These are phyloP conservation scores for Condylostylus longicornis DNA, from an alignment of 1,140 invertebrate genomes.

Conservation along the genomic window DNA sequence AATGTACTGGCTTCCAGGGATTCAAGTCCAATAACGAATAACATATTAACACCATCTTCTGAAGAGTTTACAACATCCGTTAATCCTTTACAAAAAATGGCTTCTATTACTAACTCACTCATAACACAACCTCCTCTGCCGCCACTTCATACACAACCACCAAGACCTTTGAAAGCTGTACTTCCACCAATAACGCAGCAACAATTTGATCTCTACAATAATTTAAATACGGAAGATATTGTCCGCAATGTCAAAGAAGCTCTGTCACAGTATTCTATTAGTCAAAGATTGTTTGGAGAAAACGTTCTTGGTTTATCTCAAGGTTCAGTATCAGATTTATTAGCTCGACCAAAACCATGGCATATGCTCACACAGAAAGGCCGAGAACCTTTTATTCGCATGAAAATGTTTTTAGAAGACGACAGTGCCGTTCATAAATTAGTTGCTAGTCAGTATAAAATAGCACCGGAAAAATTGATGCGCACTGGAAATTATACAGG, in stretches of 20 bases:
- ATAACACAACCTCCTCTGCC: conserved; percentile 80
- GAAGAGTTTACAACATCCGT: conserved; percentile 70
- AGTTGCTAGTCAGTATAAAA: conserved; percentile 94
- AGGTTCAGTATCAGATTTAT: conserved; percentile 85
- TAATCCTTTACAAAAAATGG: conserved; percentile 90
- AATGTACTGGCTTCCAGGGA: too few relatives aligned
- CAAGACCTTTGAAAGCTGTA: conserved; percentile 84
- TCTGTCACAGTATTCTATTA: conserved; percentile 95
- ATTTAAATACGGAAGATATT: conserved; percentile 96
- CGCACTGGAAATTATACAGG: conserved; percentile 82
- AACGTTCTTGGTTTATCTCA: conserved; percentile 91
- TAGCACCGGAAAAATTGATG: conserved; percentile 90
- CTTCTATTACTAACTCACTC: conserved; percentile 91
- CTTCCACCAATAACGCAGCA: conserved; percentile 96
- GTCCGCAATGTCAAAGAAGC: conserved; percentile 96
- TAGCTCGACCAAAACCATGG: conserved; percentile 92
- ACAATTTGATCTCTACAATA: conserved; percentile 96
- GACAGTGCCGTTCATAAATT: conserved; percentile 93
- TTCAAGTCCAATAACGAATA: conserved; percentile 63
- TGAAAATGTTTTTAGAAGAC: conserved; percentile 97
- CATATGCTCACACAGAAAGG: conserved; percentile 96
- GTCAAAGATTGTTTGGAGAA: conserved; percentile 94
- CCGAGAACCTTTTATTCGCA: conserved; percentile 89
- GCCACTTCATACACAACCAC: conserved; percentile 60
- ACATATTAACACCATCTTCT: conserved; percentile 61